Evolutionary conservation across 2,888 invertebrate genomes (phyloP), one percentile per base, ranked within the genome.

Genomic region (Meandrusa payeni): DNA sequence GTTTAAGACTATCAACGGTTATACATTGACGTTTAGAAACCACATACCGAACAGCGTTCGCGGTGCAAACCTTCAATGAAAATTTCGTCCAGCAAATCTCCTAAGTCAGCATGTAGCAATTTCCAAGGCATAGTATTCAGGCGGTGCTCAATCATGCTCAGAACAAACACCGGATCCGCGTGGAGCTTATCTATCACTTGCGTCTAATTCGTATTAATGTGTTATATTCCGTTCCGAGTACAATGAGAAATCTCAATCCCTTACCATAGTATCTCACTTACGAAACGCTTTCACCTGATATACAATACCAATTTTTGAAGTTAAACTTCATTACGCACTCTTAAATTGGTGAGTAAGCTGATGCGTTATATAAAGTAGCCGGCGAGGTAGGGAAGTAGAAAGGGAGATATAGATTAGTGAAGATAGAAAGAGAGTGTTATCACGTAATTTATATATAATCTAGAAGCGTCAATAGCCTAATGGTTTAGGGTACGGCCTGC

Each of bases 141-240:
- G 7, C 29, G 40, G 22, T 50, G 48, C 48, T 59, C 57, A 51
- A 57, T 57, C 55, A 57, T 57, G 50, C 45, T 52, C 47, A 50
- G 41, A 41, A 44, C 42, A 44, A 52, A 46, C 51, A 48, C 46
- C 41, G 32, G 45, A 37, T 50, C 31, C 41, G 43, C 41, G 41
- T 53, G 52, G 50, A 55, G 50, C 46, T 52, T 57, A 60, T 59
- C 57, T 59, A 64, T 64, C 65, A 64, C 51, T 55, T 48, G 54
- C 43, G 49, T 51, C 59, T 67, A 66, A 69, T 65, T 63, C 66
- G 53, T 66, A 65, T 66, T 64, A 64, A 63, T 64, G 59, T 52
- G 47, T 37, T 48, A 50, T 53, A 50, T 50, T 48, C 47, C 29
- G 51, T 26, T 51, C 51, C 50, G 54, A 52, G 55, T 53, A 54